Evolutionary conservation across 2,888 invertebrate species (phyloP), one percentile per base, ranked within the genome.

Genomic region (Eristalis tenax): DNA sequence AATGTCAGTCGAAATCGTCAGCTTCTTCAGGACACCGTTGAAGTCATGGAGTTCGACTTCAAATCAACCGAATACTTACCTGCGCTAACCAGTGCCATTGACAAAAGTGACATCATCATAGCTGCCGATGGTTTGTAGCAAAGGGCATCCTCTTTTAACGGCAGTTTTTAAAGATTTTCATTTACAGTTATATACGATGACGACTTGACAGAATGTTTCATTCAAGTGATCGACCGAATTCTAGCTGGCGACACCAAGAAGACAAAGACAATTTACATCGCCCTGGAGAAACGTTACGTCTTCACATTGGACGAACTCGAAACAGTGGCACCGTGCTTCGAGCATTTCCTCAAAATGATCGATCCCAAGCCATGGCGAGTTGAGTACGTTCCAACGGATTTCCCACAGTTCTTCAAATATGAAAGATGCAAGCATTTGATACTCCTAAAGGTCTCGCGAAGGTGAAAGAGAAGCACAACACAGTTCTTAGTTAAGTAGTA

Each of bases 311-410:
- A 95, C 15, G 97, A 97, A 90, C 94, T 96, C 91, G 97, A 97
- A 87, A 95, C 96, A 0, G 95, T 96, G n/a, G 97, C 98, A 0
- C 97, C 97, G 0, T 97, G 97, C 93, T 98, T 96, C 90, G 97
- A 97, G 90, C 96, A 97, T 93, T 97, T 97, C 93, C 93, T 97
- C 0, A 94, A 94, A 40, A 90, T 90, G 35, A 90, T 91, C 0
- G 74, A 86, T n/a, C 89, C 90, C 15, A 92, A 92, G 35, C 84
- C 91, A 0, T 93, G 96, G 95, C 93, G 91, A 11, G 93, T 96
- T 28, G 94, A 95, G 90, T 94, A 95, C 90, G 90, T 97, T 66
- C 94, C 95, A 2, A 92, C 96, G 50, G 95, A 96, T 91, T 97
- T 97, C 91, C 96, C 96, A 0, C 96, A 96, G 91, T 97, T 96